Evolutionary conservation across 2,888 invertebrate species (phyloP).

Genomic region (Diaphora mendica): DNA sequence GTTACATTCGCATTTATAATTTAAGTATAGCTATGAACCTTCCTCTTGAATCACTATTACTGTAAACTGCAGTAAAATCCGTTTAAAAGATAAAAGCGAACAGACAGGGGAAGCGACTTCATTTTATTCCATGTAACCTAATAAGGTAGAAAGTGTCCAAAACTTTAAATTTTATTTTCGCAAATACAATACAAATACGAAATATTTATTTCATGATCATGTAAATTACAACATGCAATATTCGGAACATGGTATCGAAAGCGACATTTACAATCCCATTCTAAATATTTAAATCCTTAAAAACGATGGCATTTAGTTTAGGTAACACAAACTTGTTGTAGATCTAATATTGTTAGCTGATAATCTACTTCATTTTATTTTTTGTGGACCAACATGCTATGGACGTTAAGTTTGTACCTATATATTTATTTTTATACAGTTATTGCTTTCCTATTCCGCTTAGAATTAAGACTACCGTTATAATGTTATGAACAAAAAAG

Average conservation of each 20-base stretch:
- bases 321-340: conserved; percentile 15
- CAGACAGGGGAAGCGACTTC: too few species aligned
- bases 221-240: not conserved
- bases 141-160: not conserved
- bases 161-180: not conserved
- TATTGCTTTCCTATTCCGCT: conserved; percentile 59
- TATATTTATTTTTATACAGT: conserved; percentile 63
- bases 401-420: conserved; percentile 56
- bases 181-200: too few species aligned
- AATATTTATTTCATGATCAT: not conserved
- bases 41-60: too few species aligned
- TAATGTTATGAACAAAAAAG: conserved; percentile 29
- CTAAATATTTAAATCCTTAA: not conserved
- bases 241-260: not conserved
- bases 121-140: too few species aligned
- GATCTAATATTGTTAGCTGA: conserved; percentile 37
- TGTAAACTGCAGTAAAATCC: too few species aligned
- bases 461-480: conserved; percentile 52
- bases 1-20: too few species aligned
- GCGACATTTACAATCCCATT: not conserved
- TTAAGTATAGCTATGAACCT: too few species aligned
- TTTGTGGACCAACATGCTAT: conserved; percentile 64
- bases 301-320: not conserved
- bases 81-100: too few species aligned
- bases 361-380: conserved; percentile 44